Percentiles rank a stretch among this genome's conserved stretches.
phyloP scores from a whole-genome alignment of 2,797 vertebrate genomes.

The Ciconia nigra region DNA sequence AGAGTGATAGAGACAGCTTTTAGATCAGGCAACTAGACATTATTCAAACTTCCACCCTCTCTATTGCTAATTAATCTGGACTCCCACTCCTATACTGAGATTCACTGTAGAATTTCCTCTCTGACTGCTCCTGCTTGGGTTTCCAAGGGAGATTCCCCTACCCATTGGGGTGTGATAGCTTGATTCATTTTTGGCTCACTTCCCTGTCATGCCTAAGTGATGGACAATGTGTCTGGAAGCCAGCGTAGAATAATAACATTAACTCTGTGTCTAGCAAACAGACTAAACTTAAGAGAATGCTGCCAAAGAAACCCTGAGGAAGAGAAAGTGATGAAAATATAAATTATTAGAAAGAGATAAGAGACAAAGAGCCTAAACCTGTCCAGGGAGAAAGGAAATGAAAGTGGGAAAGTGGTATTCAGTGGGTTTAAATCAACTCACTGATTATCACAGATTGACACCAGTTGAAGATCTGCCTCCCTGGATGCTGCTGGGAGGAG shows the following conservation, averaged over 20 bases:
- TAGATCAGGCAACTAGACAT: background rate
- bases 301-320: background rate
- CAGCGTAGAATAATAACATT: background rate
- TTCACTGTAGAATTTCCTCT: background rate
- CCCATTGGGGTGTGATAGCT: background rate
- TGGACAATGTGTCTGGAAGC: background rate
- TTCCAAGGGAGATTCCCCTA: background rate
- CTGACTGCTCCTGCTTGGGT: background rate
- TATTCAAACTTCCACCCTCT: background rate
- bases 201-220: background rate
- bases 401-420: background rate
- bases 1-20: background rate
- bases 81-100: background rate
- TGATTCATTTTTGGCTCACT: background rate
- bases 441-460: background rate
- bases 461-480: background rate
- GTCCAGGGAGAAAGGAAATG: slow-evolving; percentile 19
- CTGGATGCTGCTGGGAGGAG: background rate
- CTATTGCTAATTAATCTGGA: background rate
- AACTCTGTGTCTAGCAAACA: background rate
- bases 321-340: background rate
- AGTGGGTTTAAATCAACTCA: background rate
- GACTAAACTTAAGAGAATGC: background rate
- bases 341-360: background rate
- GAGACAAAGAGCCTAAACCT: background rate